Conservation (phyloP, 2,888 invertebrate species). For the Dendrolimus houi region DNA sequence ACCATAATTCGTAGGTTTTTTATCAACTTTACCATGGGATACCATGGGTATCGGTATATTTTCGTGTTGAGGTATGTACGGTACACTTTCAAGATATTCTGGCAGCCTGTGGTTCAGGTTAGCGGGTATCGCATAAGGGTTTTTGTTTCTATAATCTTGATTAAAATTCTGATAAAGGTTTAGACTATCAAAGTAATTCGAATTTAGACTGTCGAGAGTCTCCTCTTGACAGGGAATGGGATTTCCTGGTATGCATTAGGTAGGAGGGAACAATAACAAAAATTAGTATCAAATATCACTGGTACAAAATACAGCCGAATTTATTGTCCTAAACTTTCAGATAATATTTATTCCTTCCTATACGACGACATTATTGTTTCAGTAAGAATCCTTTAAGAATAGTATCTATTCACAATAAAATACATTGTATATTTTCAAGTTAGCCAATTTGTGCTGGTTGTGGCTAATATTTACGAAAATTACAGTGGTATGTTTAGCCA, state of each 20-base stretch:
- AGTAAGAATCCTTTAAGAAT: too few species aligned
- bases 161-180: conserved; percentile 47
- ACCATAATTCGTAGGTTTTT: conserved; percentile 31
- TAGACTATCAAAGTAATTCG: conserved; percentile 63
- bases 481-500: too few species aligned
- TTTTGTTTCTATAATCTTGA: conserved; percentile 57
- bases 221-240: conserved; percentile 47
- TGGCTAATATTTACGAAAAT: too few species aligned
- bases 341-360: too few species aligned
- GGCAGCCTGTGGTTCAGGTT: conserved; percentile 63
- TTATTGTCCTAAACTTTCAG: too few species aligned
- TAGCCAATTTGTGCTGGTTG: too few species aligned
- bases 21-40: conserved; percentile 19
- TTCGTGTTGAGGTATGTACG: conserved; percentile 66
- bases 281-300: not conserved
- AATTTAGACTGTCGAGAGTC: conserved; percentile 56
- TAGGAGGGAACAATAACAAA: conserved; percentile 12
- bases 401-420: too few species aligned
- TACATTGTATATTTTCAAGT: too few species aligned
- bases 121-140: conserved; percentile 71
- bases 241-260: conserved; percentile 57
- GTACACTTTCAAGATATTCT: conserved; percentile 44
- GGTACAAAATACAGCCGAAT: not conserved
- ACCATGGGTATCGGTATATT: conserved; percentile 25
- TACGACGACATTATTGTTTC: too few species aligned